Base-by-base conservation (phyloP, 2,113 vertebrate species). In the Gnathonemus longibarbis region DNA sequence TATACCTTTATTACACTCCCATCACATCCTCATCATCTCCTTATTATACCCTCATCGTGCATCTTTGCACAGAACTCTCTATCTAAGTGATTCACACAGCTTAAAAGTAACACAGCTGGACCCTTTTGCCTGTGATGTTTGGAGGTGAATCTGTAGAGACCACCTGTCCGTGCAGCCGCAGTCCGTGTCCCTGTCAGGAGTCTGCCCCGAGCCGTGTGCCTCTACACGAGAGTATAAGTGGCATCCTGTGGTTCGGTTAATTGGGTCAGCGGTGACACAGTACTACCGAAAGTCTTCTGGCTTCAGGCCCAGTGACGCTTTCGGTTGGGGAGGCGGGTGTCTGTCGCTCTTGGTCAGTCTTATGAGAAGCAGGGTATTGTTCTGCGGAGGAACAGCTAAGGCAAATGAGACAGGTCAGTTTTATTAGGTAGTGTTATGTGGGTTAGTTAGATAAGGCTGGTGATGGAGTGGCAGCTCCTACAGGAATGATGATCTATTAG, bases 21-120 rank as follows among this genome's bases (percentile, higher is more conserved):
- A 77, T 77, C 15, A 42, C 13, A 80, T 39, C 35, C 35, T 80
- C 31, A 35, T 77, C 35, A 35, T 11, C 11, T 21, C 66, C 66
- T 31, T 35, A 35, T 74, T 31, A 35, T 31, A 35, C 10, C 62
- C 4, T 39, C 74, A 42, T 19, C 17, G 19, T n/a, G 17, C 74
- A 42, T 80, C 74, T 80, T 42, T 80, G 35, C 74, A 42, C 74
- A 80, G 13, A 35, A 80, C 17, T 42, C 70, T 77, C 13, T 77
- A 17, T 77, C 15, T 19, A 80, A 80, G 74, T 80, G 74, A 80
- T 80, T 80, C 13, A 42, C 74, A 42, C 15, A 42, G 15, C 35
- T 80, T 80, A 80, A 80, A 80, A 80, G 74, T 80, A 80, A 80
- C 74, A 80, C 74, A 80, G 31, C 35, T 80, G 74, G 35, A 42